phyloP scores from a whole-genome alignment of 1,140 invertebrate species.

The Drosophila aff. region DNA sequence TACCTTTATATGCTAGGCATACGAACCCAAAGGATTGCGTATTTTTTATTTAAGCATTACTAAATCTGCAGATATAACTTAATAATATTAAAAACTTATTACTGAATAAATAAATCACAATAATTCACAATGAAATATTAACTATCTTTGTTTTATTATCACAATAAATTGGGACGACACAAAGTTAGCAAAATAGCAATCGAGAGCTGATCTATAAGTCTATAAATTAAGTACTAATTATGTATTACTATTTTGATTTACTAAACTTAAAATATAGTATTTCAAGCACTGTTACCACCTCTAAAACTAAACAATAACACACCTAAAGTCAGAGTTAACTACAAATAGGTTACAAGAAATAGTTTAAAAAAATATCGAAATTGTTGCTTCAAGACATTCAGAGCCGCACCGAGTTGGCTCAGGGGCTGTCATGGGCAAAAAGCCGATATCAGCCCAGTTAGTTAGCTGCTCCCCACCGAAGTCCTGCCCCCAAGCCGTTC shows the following conservation, averaged over 20 bases:
- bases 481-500: conserved; percentile 36
- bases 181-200: background rate
- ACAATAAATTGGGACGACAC: background rate
- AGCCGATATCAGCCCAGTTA: conserved; percentile 49
- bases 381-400: conserved; percentile 23
- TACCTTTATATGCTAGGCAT: background rate
- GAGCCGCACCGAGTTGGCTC: conserved; percentile 6
- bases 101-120: background rate
- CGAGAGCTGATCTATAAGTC: background rate
- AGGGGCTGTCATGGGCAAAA: conserved; percentile 31
- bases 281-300: background rate
- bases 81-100: background rate
- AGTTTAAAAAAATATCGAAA: no score
- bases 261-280: background rate
- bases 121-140: background rate
- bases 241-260: no score
- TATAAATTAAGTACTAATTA: background rate
- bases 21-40: background rate
- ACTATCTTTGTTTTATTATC: background rate
- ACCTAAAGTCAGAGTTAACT: background rate
- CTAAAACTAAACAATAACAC: no score
- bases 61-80: background rate
- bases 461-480: conserved; percentile 1
- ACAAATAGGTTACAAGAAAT: background rate
- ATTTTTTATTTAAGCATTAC: background rate